Conservation (phyloP, 2,113 vertebrate species). For the Menura novaehollandiae region DNA sequence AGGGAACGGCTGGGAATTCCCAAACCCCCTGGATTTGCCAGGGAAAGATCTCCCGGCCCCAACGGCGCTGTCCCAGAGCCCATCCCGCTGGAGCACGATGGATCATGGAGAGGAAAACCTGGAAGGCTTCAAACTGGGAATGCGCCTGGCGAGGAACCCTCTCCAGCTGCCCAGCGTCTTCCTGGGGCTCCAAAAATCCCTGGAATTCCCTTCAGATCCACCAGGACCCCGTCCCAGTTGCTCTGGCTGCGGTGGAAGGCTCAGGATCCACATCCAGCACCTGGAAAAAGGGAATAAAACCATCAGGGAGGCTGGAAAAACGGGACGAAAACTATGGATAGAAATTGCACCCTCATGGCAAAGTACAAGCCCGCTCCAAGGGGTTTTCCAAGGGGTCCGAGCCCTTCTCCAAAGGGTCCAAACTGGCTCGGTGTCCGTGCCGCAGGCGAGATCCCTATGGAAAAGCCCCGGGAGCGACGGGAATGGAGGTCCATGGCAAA, state of each 20-base stretch:
- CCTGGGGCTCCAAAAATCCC: neutral
- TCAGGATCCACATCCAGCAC: neutral
- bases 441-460: fast-evolving
- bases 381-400: neutral
- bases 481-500: neutral
- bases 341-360: neutral
- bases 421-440: too few relatives aligned
- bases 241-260: neutral
- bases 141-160: fast-evolving
- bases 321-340: too few relatives aligned
- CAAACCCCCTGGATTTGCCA: neutral
- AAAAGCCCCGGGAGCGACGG: too few relatives aligned
- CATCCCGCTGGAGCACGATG: neutral
- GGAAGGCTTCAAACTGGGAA: neutral
- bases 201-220: neutral
- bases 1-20: neutral
- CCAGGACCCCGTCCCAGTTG: neutral
- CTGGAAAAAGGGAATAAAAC: neutral
- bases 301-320: neutral
- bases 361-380: neutral
- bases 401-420: neutral
- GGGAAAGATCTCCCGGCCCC: neutral
- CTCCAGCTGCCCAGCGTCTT: neutral
- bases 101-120: neutral
- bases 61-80: neutral